Evolutionary conservation across 2,797 vertebrate genomes (phyloP).

Genomic region (Darevskia nairensis): DNA sequence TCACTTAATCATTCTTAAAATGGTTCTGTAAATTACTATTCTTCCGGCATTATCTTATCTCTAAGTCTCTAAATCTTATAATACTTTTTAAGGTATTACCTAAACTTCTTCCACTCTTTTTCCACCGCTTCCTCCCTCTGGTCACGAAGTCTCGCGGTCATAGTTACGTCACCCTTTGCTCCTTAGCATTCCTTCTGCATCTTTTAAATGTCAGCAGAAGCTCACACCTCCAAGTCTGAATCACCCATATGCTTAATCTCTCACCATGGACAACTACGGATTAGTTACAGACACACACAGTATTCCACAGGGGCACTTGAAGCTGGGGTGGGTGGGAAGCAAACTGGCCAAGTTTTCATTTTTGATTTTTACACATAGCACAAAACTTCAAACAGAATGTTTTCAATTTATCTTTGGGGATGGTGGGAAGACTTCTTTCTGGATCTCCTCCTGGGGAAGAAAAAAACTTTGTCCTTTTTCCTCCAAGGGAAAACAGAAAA

Average conservation of each 20-base stretch:
- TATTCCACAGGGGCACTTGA: not conserved
- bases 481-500: not conserved
- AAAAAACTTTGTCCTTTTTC: not conserved
- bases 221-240: not conserved
- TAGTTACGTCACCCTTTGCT: not conserved
- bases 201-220: not conserved
- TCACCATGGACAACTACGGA: not conserved
- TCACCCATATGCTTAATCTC: not conserved
- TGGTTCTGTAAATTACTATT: too few species aligned
- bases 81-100: too few species aligned
- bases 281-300: not conserved
- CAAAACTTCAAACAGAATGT: not conserved
- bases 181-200: not conserved
- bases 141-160: too few species aligned
- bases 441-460: not conserved
- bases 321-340: not conserved
- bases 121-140: too few species aligned
- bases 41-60: too few species aligned
- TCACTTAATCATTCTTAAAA: too few species aligned
- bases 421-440: too few species aligned
- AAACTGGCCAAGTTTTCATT: not conserved
- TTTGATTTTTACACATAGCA: not conserved
- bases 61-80: too few species aligned
- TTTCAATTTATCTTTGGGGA: fast-evolving
- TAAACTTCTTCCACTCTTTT: too few species aligned